Evolutionary conservation across 2,888 invertebrate genomes (phyloP), one percentile per base, ranked within the genome.

Genomic region (Gymnocheta viridis): DNA sequence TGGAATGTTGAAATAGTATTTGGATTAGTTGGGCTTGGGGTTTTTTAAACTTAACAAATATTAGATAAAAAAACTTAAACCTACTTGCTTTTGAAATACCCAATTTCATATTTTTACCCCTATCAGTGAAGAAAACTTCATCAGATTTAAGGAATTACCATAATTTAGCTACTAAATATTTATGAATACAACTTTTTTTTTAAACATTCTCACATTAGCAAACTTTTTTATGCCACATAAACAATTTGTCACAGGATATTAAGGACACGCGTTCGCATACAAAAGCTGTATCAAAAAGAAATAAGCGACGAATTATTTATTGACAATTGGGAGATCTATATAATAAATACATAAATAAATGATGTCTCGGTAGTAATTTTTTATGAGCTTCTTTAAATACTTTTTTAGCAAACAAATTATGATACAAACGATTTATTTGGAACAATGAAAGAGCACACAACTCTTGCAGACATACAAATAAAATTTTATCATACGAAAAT

Each of bases 211-310:
- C 66, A 47, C 67, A 72, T 56, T 79, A 58, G 35, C 17, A 60
- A 74, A 62, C 49, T 47, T 81, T 74, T 84, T 84, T 81, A 84
- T 81, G 77, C 80, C 54, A 81, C 73, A 84, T 81, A 84, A 84
- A 84, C 84, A 84, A 84, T 84, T 84, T 81, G 84, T 84, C 80
- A 84, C 84, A 81, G 84, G 84, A 84, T 84, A 84, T 84, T 84
- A 84, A 84, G 69, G 84, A 84, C 84, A 84, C 84, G 84, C 84
- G 84, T 77, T 81, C 44, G 54, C 72, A 83, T 74, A 79, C 74
- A 79, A 47, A 66, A 72, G 3, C 54, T 47, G 22, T 35, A 60
- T 54, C 22, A 66, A 56, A 78, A 72, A 72, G 24, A 73, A 72
- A 82, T 70, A 76, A 78, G 79, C 69, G 76, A 24, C 66, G 41